Evolutionary conservation across 1,140 invertebrate genomes (phyloP).

Genomic region (Drosophila navojoa): DNA sequence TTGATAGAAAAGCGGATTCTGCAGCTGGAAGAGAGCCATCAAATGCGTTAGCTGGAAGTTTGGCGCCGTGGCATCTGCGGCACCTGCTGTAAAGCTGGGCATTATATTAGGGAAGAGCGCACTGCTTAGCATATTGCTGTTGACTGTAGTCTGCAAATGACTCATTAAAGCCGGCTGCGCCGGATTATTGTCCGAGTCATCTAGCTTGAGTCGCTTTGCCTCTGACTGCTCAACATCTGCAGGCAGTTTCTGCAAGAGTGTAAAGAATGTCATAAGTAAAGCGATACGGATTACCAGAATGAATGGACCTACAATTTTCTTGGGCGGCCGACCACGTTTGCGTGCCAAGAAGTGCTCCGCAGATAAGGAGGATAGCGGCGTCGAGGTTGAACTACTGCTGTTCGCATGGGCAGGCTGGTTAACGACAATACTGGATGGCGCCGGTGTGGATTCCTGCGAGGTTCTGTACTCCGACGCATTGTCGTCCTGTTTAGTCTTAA

Average conservation of each 20-base stretch:
- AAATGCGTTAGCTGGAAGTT: constrained; percentile 79
- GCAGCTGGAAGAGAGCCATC: constrained; percentile 79
- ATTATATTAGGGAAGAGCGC: constrained; percentile 55
- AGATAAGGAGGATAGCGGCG: constrained; percentile 74
- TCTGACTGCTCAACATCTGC: constrained; percentile 56
- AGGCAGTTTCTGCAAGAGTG: constrained; percentile 61
- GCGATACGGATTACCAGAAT: neutral
- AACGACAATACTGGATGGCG: neutral
- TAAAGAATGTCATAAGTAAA: constrained; percentile 12
- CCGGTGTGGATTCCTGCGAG: constrained; percentile 46
- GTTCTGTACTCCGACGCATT: constrained; percentile 44
- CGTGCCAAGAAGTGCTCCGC: constrained; percentile 78
- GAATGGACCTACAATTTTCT: constrained; percentile 70
- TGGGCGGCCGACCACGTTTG: constrained; percentile 78
- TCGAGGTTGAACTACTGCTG: constrained; percentile 59
- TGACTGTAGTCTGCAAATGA: neutral
- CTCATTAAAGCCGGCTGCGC: neutral
- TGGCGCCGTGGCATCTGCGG: constrained; percentile 52
- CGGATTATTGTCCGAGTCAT: constrained; percentile 42
- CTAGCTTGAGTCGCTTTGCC: constrained; percentile 60
- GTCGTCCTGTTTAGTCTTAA: constrained; percentile 85
- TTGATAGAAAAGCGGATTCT: constrained; percentile 83
- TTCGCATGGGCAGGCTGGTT: neutral
- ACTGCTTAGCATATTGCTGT: constrained; percentile 25
- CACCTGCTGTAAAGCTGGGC: constrained; percentile 50